A percentile compares a stretch with the other conserved stretches of the same genome.
phyloP scores from a whole-genome alignment of 2,113 vertebrate genomes.

The Channa argus region DNA sequence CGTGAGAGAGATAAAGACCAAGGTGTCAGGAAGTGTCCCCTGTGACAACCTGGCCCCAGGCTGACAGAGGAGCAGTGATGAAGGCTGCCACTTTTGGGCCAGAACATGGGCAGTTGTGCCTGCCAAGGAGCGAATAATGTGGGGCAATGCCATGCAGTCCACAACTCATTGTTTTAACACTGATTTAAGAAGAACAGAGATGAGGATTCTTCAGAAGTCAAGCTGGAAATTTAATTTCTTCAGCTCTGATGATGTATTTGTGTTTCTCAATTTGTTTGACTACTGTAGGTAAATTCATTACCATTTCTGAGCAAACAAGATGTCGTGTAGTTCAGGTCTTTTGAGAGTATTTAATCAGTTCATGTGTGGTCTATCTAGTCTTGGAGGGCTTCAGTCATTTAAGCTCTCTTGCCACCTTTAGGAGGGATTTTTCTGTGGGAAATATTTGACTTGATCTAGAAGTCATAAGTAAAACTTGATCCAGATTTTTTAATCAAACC shows the following conservation, averaged over 20 bases:
- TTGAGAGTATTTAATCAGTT: neutral
- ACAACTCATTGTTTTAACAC: neutral
- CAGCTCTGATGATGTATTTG: no score
- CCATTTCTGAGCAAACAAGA: neutral
- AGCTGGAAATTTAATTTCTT: no score
- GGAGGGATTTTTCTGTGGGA: no score
- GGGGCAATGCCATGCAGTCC: constrained; percentile 2
- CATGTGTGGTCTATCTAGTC: neutral
- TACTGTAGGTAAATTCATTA: neutral
- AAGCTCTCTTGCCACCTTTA: no score
- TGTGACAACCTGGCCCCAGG: constrained; percentile 58
- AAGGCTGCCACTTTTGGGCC: constrained; percentile 52
- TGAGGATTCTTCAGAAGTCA: neutral
- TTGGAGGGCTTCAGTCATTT: neutral
- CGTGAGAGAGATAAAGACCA: constrained; percentile 58
- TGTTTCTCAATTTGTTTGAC: no score
- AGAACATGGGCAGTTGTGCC: constrained; percentile 27
- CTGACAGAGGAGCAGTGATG: constrained; percentile 52
- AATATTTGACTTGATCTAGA: no score
- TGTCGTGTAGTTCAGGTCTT: neutral
- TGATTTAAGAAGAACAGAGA: constrained; percentile 1
- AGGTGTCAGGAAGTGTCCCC: constrained; percentile 56
- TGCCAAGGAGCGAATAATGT: constrained; percentile 47
- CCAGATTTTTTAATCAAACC: neutral
- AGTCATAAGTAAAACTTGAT: no score